Evolutionary conservation across 2,113 vertebrate species (phyloP).

Genomic region (Paracanthobrama guichenoti): DNA sequence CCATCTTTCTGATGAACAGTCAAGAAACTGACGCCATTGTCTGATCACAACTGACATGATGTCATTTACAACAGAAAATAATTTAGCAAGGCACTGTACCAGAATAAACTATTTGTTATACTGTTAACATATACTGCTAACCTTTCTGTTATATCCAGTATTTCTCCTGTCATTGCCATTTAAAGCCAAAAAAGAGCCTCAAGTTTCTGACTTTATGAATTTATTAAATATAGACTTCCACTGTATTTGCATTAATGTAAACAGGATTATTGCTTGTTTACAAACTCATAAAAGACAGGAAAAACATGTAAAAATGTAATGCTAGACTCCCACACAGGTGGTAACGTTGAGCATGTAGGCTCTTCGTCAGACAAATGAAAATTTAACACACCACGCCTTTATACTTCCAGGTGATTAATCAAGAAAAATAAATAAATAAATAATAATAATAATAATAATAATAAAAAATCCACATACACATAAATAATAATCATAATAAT

Average conservation of each 20-base stretch:
- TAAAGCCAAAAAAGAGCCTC: neutral
- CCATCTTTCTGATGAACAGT: slow-evolving; percentile 85
- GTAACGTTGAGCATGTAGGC: no score
- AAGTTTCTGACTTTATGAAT: neutral
- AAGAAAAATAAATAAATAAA: no score
- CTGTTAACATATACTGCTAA: neutral
- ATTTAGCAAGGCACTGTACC: neutral
- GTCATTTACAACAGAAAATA: neutral
- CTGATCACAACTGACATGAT: neutral
- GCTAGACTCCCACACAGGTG: no score
- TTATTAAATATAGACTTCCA: neutral
- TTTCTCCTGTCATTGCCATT: neutral
- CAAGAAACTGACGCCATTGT: slow-evolving; percentile 63
- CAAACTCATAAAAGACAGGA: no score
- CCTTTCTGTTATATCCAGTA: neutral
- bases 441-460: no score
- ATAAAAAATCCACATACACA: no score
- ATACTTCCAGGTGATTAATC: no score
- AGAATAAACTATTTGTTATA: neutral
- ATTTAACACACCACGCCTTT: no score
- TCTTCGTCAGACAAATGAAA: no score
- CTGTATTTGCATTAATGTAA: neutral
- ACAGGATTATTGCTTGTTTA: neutral
- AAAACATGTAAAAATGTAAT: no score
- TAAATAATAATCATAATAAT: no score